Evolutionary conservation across 2,797 vertebrate species (phyloP), one percentile per base, ranked within the genome.

Genomic region (Gouania willdenowi): DNA sequence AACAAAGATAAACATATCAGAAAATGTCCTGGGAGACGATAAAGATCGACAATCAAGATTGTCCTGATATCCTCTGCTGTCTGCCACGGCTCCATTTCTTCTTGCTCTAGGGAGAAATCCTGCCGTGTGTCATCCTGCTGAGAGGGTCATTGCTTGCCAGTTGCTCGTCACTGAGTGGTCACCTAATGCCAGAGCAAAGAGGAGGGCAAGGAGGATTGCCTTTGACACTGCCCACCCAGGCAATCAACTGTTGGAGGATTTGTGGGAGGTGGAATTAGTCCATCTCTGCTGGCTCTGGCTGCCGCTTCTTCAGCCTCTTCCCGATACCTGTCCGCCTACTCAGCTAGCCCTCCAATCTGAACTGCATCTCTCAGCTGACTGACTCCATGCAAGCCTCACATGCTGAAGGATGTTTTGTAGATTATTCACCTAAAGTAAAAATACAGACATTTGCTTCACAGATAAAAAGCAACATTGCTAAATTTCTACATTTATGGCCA

Each of bases 221-320:
- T 77, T 66, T 61, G 53, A 75, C 71, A 75, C 71, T 77, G 70
- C 77, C 80, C 77, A 82, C 79, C 75, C 75, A 83, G 73, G 77
- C 77, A 82, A 85, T 83, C 81, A 82, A 73, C 71, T 76, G 79
- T 66, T 77, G 66, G 70, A 79, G 80, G 77, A 83, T 80, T 83
- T 83, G 80, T 81, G 73, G 79, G 73, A 73, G 77, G 75, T 69
- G 56, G 73, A 81, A 76, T 75, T 79, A 77, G 77, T 71, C 69
- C 67, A 67, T 75, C 73, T 76, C 56, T 47, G 66, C 65, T 61
- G 71, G 56, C 74, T 79, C 56, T 69, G 64, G 40, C 65, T 59
- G 55, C 49, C 8, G 41, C 59, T 60, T 57, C 61, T 56, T 47
- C 72, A 75, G 68, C 64, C 66, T 77, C 62, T 66, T 72, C 53